Conservation (phyloP, 2,113 vertebrate genomes). For the Coreoperca whiteheadi region DNA sequence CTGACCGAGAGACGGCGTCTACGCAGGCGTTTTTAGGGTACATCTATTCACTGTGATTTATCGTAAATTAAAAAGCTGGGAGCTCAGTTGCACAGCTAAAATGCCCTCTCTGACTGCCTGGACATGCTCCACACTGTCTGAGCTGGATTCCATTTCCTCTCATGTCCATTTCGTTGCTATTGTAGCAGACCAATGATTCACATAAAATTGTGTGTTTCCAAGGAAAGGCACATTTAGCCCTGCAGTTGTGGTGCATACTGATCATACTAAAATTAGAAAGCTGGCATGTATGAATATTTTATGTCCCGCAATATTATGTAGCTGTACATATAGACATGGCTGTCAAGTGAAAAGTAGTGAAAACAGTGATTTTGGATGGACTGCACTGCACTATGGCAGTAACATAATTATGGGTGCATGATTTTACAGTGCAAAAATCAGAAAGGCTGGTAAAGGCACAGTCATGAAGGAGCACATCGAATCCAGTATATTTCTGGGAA, state of each 20-base stretch:
- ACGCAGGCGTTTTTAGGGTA: constrained; percentile 62
- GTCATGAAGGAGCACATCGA: constrained; percentile 35
- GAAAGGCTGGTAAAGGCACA: constrained; percentile 36
- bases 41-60: constrained; percentile 80
- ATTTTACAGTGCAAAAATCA: constrained; percentile 60
- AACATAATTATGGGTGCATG: constrained; percentile 62
- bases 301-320: constrained; percentile 51
- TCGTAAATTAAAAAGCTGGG: constrained; percentile 81
- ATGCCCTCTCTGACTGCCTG: constrained; percentile 72
- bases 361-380: constrained; percentile 52
- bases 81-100: constrained; percentile 75
- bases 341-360: constrained; percentile 37
- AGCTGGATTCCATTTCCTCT: constrained; percentile 76
- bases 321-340: constrained; percentile 34
- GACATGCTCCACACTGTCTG: constrained; percentile 72
- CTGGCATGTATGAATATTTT: constrained; percentile 61
- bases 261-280: constrained; percentile 61
- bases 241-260: constrained; percentile 42
- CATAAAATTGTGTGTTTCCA: constrained; percentile 65
- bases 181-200: constrained; percentile 74
- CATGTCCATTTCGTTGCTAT: constrained; percentile 66
- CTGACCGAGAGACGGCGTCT: constrained; percentile 66
- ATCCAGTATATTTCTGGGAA: constrained; percentile 59
- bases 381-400: constrained; percentile 30
- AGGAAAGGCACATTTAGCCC: constrained; percentile 61